Base-by-base conservation (phyloP, 2,888 invertebrate genomes). In the Eupithecia subfuscata region DNA sequence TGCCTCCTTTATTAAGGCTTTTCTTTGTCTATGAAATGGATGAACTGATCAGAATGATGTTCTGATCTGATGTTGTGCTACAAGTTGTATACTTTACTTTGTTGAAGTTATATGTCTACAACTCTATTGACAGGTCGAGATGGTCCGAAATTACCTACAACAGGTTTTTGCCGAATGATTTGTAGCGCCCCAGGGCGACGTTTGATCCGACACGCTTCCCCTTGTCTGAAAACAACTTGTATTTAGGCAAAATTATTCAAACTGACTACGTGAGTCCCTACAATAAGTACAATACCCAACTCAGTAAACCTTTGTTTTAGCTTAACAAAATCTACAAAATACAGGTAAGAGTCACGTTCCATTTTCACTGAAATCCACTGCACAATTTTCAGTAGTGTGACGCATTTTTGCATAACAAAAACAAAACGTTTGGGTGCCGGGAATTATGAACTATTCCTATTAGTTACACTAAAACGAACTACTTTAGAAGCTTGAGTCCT, bases 131-230 rank as follows among this genome's bases (percentile, higher is more conserved):
- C 76, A 75, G 76, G 76, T 85, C 85, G 86, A 91, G 91, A 93
- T 92, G 89, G 87, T 84, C 84, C 83, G 81, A 89, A 90, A 93
- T 91, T 91, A 92, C 91, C 90, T 90, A 93, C 94, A 93, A 91
- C 92, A 92, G 92, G 92, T 93, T 93, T 92, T 93, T 91, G 91
- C 89, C 88, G 84, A 86, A 92, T 94, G 94, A 94, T 94, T 94
- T 94, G 94, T 93, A 86, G 90, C 81, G 87, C 94, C 93, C 93
- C 75, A 82, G 92, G 93, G 94, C 89, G 83, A 86, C 88, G 88
- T 89, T 90, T 91, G 92, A 92, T 91, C 92, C 91, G 85, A 90
- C 92, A 91, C 91, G 90, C 89, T 87, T 87, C 82, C 87, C 89
- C 88, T 88, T 86, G 86, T 88, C 89, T 88, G 85, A 87, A 88